Conservation (phyloP, 2,797 vertebrate species). For the Uromys caudimaculatus region DNA sequence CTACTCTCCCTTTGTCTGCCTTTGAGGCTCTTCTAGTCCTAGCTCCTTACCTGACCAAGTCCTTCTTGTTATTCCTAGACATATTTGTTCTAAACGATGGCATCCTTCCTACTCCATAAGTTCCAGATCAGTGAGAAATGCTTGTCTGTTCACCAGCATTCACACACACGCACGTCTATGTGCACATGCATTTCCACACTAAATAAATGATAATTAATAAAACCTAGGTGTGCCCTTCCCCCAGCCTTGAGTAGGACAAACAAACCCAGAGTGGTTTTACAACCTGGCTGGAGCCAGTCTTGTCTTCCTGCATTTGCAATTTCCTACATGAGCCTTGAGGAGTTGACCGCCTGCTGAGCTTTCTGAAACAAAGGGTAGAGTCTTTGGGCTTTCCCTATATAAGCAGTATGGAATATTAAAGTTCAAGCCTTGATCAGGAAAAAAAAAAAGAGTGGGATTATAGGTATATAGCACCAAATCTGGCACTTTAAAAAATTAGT, state of each 20-base stretch:
- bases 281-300: too few species aligned
- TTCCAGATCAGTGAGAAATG: background rate
- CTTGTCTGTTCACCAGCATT: background rate
- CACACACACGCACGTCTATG: background rate
- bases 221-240: too few species aligned
- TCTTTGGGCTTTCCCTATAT: too few species aligned
- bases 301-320: too few species aligned
- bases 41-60: background rate
- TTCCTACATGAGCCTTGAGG: too few species aligned
- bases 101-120: background rate
- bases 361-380: too few species aligned
- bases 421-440: too few species aligned
- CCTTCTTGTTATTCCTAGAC: background rate
- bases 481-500: slow-evolving; percentile 64
- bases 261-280: too few species aligned
- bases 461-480: background rate
- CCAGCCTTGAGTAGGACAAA: too few species aligned
- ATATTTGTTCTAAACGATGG: background rate
- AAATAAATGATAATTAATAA: background rate
- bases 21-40: background rate
- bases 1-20: background rate
- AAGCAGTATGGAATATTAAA: too few species aligned
- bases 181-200: background rate
- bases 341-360: too few species aligned
- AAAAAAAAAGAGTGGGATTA: too few species aligned